These are phyloP conservation scores for Drosophila anceps DNA, from an alignment of 2,888 invertebrate genomes.

Conservation along the genomic window DNA sequence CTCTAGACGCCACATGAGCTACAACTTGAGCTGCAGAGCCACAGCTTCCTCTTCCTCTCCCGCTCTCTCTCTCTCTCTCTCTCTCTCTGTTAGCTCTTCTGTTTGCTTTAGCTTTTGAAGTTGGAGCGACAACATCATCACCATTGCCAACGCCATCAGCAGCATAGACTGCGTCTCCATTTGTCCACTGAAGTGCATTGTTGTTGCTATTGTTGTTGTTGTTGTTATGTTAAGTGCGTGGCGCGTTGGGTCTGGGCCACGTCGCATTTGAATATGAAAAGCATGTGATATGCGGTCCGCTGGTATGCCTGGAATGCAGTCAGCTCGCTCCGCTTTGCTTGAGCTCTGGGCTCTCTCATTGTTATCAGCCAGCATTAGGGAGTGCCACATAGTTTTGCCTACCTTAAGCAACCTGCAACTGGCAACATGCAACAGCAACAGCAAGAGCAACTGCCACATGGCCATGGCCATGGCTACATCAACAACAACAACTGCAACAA, in stretches of 20 bases:
- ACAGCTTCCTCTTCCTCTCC: slow-evolving; percentile 37
- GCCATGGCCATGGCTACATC: slow-evolving; percentile 36
- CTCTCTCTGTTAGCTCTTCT: slow-evolving; percentile 33
- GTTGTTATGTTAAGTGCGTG: slow-evolving; percentile 75
- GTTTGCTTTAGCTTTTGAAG: slow-evolving; percentile 78
- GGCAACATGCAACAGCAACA: background rate
- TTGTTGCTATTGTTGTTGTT: slow-evolving; percentile 54
- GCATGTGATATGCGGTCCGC: slow-evolving; percentile 54
- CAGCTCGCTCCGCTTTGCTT: slow-evolving; percentile 40
- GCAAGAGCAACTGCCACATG: slow-evolving; percentile 20
- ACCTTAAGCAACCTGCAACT: slow-evolving; percentile 31
- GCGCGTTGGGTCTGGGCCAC: slow-evolving; percentile 56
- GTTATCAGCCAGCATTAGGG: slow-evolving; percentile 55
- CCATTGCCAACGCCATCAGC: slow-evolving; percentile 38
- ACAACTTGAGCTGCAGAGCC: background rate
- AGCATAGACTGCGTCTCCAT: slow-evolving; percentile 49
- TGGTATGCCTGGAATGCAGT: slow-evolving; percentile 75
- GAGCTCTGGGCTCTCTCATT: slow-evolving; percentile 29
- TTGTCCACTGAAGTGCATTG: slow-evolving; percentile 55
- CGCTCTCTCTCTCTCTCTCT: slow-evolving; percentile 37
- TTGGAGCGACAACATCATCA: slow-evolving; percentile 78
- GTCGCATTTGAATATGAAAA: slow-evolving; percentile 76
- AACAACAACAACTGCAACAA: slow-evolving; percentile 52
- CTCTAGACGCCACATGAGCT: slow-evolving; percentile 31
- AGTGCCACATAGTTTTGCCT: slow-evolving; percentile 45